A percentile compares a stretch with the other conserved stretches of the same genome.
These are phyloP conservation scores for Ryuthela nishihirai DNA, from an alignment of 2,888 invertebrate genomes.

Conservation along the genomic window DNA sequence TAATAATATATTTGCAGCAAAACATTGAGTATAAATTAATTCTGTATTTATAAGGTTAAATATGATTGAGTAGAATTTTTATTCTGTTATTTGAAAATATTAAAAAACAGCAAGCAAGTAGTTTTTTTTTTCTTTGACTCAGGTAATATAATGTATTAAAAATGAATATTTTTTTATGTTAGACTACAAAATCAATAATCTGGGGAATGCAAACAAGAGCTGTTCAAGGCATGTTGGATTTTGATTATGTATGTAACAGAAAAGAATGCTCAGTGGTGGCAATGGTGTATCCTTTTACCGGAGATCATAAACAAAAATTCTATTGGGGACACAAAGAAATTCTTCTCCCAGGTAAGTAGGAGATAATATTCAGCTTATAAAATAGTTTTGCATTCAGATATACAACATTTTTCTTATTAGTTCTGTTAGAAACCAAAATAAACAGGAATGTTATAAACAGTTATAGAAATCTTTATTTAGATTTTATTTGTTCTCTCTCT, in stretches of 20 bases:
- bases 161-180: background rate
- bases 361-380: background rate
- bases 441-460: too few relatives aligned
- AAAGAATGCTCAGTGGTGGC: conserved; percentile 82
- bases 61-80: too few relatives aligned
- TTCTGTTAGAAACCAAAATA: too few relatives aligned
- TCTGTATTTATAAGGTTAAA: too few relatives aligned
- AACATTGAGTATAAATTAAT: too few relatives aligned
- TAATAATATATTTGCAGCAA: too few relatives aligned
- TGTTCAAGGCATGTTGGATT: conserved; percentile 93
- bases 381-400: conserved; percentile 4
- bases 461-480: too few relatives aligned
- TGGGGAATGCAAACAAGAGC: conserved; percentile 99
- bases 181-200: conserved; percentile 83
- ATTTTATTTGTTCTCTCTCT: too few relatives aligned
- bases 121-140: background rate
- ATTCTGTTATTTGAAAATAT: too few relatives aligned
- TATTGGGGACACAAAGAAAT: conserved; percentile 99
- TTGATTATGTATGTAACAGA: conserved; percentile 89
- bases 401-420: too few relatives aligned
- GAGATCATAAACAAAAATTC: conserved; percentile 98
- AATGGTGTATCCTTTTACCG: conserved; percentile 96
- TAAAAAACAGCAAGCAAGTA: too few relatives aligned
- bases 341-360: conserved; percentile 62
- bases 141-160: background rate